Evolutionary conservation across 1,140 invertebrate species (phyloP), one percentile per base, ranked within the genome.

Genomic region (Rhopalosiphum maidis): DNA sequence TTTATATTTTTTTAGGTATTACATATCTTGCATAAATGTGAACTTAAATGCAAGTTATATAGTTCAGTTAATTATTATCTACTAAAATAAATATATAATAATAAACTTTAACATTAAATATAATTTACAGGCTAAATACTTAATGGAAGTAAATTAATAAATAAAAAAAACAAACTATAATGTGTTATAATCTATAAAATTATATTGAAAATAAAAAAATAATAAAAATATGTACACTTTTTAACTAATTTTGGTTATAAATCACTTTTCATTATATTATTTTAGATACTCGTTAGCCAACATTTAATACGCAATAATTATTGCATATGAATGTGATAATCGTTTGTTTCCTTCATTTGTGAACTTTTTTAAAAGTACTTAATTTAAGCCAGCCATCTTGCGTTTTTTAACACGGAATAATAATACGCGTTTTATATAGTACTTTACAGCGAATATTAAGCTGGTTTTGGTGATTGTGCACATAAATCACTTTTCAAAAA

Each of bases 401-500:
- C 8, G 21, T 51, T 88, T 87, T 83, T 88, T 87, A 88, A 48
- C 86, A 35, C 48, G n/a, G 35, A 88, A 88, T 35, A 35, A n/a
- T 85, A 48, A 22, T 35, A 30, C 4, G 4, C 8, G 25, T n/a
- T 35, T n/a, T n/a, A 30, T 30, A 46, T 87, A 87, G 15, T 25
- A 82, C 77, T 86, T 46, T 46, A 86, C 25, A 30, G 30, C 30
- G 30, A 15, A 23, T 11, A 30, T 51, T 21, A 30, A 41, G 9
- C 23, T 25, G 30, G 30, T 48, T 7, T 46, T 15, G 43, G 15
- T 5, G 43, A 11, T 11, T 5, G 30, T 6, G n/a, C 30, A 88
- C 2, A 22, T 88, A 88, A 88, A 51, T 88, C 86, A 88, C n/a
- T 48, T 88, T 88, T 54, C 8, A n/a, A 48, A 88, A 54, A n/a